A percentile compares a stretch with the other conserved stretches of the same genome.
Evolutionary conservation across 2,113 vertebrate genomes (phyloP).

Genomic region (Phocoena sinus): DNA sequence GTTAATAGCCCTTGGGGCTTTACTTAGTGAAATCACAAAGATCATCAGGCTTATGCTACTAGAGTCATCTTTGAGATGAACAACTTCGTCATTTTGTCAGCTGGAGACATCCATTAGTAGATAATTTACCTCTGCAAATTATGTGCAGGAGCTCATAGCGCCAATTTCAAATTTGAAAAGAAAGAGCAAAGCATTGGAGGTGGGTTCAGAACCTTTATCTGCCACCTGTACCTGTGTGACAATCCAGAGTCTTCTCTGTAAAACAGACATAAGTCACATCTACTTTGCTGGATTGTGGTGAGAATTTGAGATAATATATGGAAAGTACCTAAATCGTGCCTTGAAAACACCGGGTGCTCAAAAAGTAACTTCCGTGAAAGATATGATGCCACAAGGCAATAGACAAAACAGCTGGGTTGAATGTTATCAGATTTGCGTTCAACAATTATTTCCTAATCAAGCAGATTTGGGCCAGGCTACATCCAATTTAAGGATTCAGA

Average conservation of each 20-base stretch:
- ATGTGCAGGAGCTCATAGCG: neutral
- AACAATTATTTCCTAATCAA: neutral
- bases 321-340: neutral
- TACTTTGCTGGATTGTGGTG: neutral
- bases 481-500: neutral
- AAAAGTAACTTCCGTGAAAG: neutral
- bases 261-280: neutral
- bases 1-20: slow-evolving; percentile 42
- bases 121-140: neutral
- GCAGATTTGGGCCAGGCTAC: neutral
- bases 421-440: neutral
- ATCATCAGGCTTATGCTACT: slow-evolving; percentile 25
- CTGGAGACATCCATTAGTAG: neutral
- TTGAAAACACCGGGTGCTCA: neutral
- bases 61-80: neutral
- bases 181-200: neutral
- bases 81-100: neutral
- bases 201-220: neutral
- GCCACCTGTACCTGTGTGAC: neutral
- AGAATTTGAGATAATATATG: neutral
- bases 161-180: neutral
- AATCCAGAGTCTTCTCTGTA: neutral
- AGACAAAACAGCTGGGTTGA: neutral
- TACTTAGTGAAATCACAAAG: slow-evolving; percentile 44
- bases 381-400: neutral